Evolutionary conservation across 2,888 invertebrate genomes (phyloP).

Genomic region (Ashinkailepas kermadecensis): DNA sequence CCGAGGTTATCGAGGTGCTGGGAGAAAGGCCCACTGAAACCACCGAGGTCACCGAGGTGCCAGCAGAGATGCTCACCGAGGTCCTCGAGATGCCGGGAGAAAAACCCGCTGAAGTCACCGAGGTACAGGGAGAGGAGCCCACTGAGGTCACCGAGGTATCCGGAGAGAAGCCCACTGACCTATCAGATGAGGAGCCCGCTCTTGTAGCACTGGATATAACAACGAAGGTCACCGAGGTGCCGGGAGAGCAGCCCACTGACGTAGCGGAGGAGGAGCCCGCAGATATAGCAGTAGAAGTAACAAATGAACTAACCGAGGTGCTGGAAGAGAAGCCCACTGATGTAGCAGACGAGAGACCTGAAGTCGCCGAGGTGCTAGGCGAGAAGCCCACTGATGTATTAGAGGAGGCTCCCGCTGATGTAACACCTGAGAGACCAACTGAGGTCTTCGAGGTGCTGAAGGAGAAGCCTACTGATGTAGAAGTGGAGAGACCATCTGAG

Average conservation of each 20-base stretch:
- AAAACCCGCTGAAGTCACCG: neutral
- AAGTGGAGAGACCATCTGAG: neutral
- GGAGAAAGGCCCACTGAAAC: neutral
- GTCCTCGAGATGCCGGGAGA: neutral
- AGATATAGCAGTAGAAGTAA: no score
- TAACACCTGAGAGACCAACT: neutral
- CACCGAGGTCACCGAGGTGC: neutral
- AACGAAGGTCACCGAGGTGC: neutral
- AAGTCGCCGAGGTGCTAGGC: no score
- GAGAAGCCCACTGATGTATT: no score
- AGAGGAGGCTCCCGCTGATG: neutral
- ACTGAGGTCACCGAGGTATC: no score
- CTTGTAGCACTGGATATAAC: no score
- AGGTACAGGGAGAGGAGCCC: neutral
- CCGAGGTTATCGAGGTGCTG: neutral
- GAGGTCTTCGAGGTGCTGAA: no score
- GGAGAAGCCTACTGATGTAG: neutral
- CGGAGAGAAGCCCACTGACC: neutral
- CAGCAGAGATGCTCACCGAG: neutral
- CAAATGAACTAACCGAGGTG: no score
- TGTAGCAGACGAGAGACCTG: no score
- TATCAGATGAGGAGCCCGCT: neutral
- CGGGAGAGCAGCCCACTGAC: no score
- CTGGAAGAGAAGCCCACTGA: neutral
- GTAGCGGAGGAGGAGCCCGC: no score